phyloP scores from a whole-genome alignment of 1,140 invertebrate genomes.

The Adoxophyes honmai region DNA sequence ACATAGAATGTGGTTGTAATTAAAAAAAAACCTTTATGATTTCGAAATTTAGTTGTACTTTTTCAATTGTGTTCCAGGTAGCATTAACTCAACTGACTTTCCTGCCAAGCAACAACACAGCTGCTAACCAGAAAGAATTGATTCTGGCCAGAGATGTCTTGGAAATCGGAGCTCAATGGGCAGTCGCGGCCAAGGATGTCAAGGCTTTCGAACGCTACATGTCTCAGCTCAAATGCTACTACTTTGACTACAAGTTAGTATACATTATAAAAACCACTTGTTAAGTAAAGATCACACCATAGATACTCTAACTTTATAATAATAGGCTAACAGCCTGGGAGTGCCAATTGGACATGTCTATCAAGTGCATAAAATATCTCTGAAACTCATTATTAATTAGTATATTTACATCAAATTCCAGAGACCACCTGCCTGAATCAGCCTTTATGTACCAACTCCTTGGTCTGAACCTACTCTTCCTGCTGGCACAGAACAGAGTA shows the following conservation, averaged over 20 bases:
- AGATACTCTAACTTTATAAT: too few species aligned
- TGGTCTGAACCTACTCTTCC: slow-evolving; percentile 95
- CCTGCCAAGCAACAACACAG: slow-evolving; percentile 89
- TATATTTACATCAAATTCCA: slow-evolving; percentile 54
- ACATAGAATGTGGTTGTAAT: too few species aligned
- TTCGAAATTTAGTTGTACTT: slow-evolving; percentile 17
- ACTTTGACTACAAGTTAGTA: slow-evolving; percentile 95
- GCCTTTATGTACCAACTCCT: slow-evolving; percentile 96
- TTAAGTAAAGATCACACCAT: too few species aligned
- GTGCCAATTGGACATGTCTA: too few species aligned
- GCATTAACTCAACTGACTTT: slow-evolving; percentile 91
- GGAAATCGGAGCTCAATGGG: slow-evolving; percentile 97
- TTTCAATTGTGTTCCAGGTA: slow-evolving; percentile 78
- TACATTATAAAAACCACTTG: too few species aligned
- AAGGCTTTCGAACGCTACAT: slow-evolving; percentile 97
- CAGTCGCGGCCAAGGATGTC: slow-evolving; percentile 93
- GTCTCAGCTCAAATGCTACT: slow-evolving; percentile 98
- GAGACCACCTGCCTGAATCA: slow-evolving; percentile 91
- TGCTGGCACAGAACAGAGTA: slow-evolving; percentile 97
- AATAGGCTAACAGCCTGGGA: too few species aligned
- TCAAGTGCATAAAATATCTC: too few species aligned
- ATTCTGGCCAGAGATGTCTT: slow-evolving; percentile 93
- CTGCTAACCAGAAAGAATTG: slow-evolving; percentile 90
- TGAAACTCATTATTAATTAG: too few species aligned
- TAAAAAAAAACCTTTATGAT: too few species aligned